Conservation (phyloP, 2,797 vertebrate genomes). For the Etheostoma perlongum region DNA sequence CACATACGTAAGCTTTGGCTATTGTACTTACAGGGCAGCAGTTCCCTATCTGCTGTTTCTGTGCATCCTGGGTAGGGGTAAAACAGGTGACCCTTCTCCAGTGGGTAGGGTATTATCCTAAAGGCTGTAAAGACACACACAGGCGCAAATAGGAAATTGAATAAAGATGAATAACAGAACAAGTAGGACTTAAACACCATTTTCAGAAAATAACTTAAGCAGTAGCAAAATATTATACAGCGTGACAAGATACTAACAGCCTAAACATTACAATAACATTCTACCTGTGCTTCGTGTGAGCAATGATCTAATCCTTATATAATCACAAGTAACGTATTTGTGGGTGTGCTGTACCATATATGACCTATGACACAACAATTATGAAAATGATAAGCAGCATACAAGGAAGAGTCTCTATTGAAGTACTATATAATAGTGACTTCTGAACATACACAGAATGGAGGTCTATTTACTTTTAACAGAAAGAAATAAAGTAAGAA, state of each 20-base stretch:
- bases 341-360: slow-evolving; percentile 6
- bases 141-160: neutral
- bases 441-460: neutral
- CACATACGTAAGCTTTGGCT: neutral
- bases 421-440: neutral
- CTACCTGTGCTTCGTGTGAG: slow-evolving; percentile 13
- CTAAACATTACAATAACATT: slow-evolving; percentile 17
- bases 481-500: neutral
- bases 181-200: neutral
- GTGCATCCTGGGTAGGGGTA: slow-evolving; percentile 99
- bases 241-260: slow-evolving; percentile 8
- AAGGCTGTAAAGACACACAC: slow-evolving; percentile 86
- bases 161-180: slow-evolving; percentile 9
- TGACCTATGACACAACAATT: slow-evolving; percentile 10
- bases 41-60: slow-evolving; percentile 97
- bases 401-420: neutral
- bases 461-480: neutral
- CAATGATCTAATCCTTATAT: slow-evolving; percentile 9
- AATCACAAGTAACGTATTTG: slow-evolving; percentile 16
- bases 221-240: neutral
- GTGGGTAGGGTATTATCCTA: slow-evolving; percentile 97
- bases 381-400: neutral
- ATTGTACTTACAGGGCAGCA: slow-evolving; percentile 91
- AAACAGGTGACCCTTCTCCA: slow-evolving; percentile 99
- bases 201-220: slow-evolving; percentile 7